A percentile compares a stretch with the other conserved stretches of the same genome.
phyloP scores from a whole-genome alignment of 2,113 vertebrate species.

The Pontoporia blainvillei region DNA sequence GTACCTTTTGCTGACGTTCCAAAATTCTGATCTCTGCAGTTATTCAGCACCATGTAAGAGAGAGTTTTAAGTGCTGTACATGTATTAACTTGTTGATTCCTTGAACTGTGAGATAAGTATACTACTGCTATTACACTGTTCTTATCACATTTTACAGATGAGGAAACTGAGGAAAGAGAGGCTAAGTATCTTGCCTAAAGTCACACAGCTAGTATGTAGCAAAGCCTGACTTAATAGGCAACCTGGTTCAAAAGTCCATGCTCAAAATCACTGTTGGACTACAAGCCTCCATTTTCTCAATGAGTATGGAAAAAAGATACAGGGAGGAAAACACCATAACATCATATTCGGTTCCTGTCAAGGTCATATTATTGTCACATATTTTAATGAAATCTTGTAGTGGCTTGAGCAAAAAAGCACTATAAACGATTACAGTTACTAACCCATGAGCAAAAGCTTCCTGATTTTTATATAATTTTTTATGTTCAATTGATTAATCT shows the following conservation, averaged over 20 bases:
- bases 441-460: not conserved
- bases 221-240: not conserved
- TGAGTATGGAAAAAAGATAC: not conserved
- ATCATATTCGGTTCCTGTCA: not conserved
- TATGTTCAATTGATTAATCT: not conserved
- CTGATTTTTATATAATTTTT: not conserved
- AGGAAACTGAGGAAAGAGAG: not conserved
- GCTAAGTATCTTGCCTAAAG: not conserved
- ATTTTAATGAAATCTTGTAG: not conserved
- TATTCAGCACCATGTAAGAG: not conserved
- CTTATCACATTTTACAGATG: not conserved
- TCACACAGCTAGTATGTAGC: not conserved
- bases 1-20: not conserved
- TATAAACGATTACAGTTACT: not conserved
- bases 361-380: not conserved
- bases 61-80: not conserved
- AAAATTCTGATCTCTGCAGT: not conserved
- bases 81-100: not conserved
- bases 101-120: not conserved
- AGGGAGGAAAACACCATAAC: not conserved
- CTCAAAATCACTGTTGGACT: not conserved
- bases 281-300: not conserved
- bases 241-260: not conserved
- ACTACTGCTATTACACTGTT: not conserved
- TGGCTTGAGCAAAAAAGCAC: not conserved